A percentile compares a stretch with the other conserved stretches of the same genome.
These are phyloP conservation scores for Drosophila neonasuta DNA, from an alignment of 2,888 invertebrate genomes.

Conservation along the genomic window DNA sequence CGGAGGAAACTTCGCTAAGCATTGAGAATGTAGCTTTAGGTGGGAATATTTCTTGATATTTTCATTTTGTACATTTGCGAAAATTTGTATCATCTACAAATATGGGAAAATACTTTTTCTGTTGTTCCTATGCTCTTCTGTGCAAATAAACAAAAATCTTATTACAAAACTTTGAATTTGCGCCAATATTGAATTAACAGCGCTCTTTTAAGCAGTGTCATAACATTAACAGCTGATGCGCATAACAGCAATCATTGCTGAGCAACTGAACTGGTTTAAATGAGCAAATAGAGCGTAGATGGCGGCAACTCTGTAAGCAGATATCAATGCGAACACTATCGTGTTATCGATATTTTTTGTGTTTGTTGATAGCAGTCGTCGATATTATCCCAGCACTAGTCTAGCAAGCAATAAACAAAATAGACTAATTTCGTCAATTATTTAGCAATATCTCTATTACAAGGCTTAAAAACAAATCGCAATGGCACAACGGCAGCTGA, in stretches of 20 bases:
- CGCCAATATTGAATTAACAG: background rate
- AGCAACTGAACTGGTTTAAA: background rate
- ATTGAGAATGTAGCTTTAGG: conserved; percentile 1
- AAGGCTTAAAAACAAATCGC: background rate
- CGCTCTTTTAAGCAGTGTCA: background rate
- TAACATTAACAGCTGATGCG: background rate
- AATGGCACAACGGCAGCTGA: background rate
- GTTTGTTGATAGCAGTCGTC: too few species aligned
- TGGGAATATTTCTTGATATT: conserved; percentile 36
- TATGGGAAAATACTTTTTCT: conserved; percentile 38
- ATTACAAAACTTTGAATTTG: conserved; percentile 5
- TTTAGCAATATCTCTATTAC: background rate
- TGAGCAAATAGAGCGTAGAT: background rate
- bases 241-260: background rate
- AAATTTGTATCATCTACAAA: conserved; percentile 36
- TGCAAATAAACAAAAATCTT: conserved; percentile 44
- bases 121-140: conserved; percentile 50
- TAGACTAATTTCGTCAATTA: background rate
- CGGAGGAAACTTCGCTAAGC: conserved; percentile 17
- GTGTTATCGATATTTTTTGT: too few species aligned
- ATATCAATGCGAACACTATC: too few species aligned
- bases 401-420: conserved; percentile 6
- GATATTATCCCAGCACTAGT: too few species aligned
- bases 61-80: conserved; percentile 20
- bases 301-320: background rate